phyloP scores from a whole-genome alignment of 2,113 vertebrate species.

The Anarrhichthys ocellatus region DNA sequence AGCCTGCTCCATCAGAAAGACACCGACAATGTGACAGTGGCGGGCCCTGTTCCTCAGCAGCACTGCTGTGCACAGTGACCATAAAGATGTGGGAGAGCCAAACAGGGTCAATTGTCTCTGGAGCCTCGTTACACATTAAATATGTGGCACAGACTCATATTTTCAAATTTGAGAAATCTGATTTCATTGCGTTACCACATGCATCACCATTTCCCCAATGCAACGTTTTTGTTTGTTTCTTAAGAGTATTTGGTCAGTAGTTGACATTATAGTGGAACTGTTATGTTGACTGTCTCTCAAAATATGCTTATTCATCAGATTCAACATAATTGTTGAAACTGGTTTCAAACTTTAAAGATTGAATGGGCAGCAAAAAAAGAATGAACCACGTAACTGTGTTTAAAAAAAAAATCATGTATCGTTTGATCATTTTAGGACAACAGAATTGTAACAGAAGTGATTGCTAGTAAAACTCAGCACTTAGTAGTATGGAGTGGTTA shows the following conservation, averaged over 20 bases:
- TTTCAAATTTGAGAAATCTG: neutral
- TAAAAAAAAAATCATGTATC: neutral
- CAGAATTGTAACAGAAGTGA: neutral
- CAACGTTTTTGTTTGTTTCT: neutral
- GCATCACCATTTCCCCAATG: neutral
- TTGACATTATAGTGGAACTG: neutral
- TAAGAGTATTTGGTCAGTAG: neutral
- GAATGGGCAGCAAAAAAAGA: neutral
- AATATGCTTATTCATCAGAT: neutral
- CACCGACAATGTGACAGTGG: neutral
- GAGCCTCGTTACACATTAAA: constrained; percentile 1
- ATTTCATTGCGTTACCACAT: neutral
- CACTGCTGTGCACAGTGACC: neutral
- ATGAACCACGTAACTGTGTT: neutral
- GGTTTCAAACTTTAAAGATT: neutral
- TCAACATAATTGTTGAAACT: neutral
- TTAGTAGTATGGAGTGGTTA: neutral
- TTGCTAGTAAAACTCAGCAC: neutral
- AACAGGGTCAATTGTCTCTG: neutral
- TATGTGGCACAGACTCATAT: neutral
- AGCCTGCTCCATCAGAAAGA: constrained; percentile 19
- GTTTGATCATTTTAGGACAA: neutral
- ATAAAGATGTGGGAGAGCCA: neutral
- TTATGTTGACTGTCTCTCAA: neutral
- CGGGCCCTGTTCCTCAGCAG: neutral